phyloP scores from a whole-genome alignment of 2,888 invertebrate species.

The Malachius bipustulatus region DNA sequence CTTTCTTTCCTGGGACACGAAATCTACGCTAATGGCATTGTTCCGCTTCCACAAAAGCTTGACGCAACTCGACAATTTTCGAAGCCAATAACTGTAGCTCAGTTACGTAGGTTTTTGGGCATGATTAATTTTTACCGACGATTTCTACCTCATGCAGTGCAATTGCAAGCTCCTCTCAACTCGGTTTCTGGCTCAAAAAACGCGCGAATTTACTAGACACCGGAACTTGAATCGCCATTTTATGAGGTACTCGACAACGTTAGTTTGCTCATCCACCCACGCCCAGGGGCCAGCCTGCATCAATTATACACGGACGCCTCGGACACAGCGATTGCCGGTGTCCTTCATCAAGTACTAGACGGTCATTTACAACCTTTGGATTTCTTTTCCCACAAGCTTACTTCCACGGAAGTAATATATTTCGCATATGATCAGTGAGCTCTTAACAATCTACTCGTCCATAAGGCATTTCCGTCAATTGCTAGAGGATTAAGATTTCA shows the following conservation, averaged over 20 bases:
- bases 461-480: constrained; percentile 5
- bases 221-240: constrained; percentile 4
- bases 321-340: constrained; percentile 4
- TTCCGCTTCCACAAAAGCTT: background rate
- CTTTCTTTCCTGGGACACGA: background rate
- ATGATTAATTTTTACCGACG: background rate
- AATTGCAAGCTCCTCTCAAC: too few species aligned
- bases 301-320: constrained; percentile 1
- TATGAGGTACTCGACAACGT: constrained; percentile 5
- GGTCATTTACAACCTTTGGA: background rate
- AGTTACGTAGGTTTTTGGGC: constrained; percentile 1
- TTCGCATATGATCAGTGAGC: constrained; percentile 7
- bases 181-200: too few species aligned
- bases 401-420: constrained; percentile 2
- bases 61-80: constrained; percentile 2
- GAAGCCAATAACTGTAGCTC: constrained; percentile 1
- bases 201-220: constrained; percentile 5
- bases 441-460: background rate
- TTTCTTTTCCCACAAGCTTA: constrained; percentile 6
- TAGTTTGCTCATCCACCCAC: constrained; percentile 2
- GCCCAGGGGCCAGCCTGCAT: background rate
- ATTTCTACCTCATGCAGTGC: background rate
- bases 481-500: constrained; percentile 7
- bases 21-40: background rate
- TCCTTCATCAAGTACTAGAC: constrained; percentile 4